Base-by-base conservation (phyloP, 2,888 invertebrate species). In the Dryococelus australis region DNA sequence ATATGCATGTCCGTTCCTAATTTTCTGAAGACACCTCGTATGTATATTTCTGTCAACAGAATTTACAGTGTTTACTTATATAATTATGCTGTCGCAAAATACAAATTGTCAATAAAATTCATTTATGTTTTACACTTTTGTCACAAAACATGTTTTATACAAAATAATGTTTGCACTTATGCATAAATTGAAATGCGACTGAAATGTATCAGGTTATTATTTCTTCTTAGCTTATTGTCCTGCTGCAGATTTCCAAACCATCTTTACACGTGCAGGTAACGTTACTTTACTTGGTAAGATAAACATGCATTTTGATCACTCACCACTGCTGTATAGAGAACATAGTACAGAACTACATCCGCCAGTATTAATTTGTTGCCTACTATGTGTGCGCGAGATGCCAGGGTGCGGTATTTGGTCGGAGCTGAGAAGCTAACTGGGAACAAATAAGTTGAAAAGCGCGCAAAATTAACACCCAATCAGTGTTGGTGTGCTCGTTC, bases 241-340 rank as follows among this genome's bases (percentile, higher is more conserved):
- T 96, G 95, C 91, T 97, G 97, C 88, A 97, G 92, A 91, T 97
- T 96, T 91, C 95, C 96, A 89, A 95, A 96, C 97, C 97, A 97
- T 90, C 97, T 93, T 81, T 96, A 96, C 0, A 97, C 92, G 91
- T 96, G 94, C 43, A 96, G 91, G 88, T 95, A 93, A 86, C 94
- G 94, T 90, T 96, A 96, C 90, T 95, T 95, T 86, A 96, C 96
- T 88, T 94, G 92, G 43, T 94, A 93, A 16, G 94, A 93, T 24
- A 96, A 92, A 27, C 94, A 93, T 90, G 94, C 94, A 6, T 6
- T 47, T 10, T 16, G 16, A 85, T 10, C 16, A 87, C 93, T 94
- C 93, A 96, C 96, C 94, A 97, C 93, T 90, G 95, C 91, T 90
- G 95, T 94, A 91, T 95, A 93, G 86, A 97, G 92, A 12, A 94